A percentile compares a stretch with the other conserved stretches of the same genome.
These are phyloP conservation scores for Cyrtonyx montezumae DNA, from an alignment of 2,113 vertebrate genomes.

Conservation along the genomic window DNA sequence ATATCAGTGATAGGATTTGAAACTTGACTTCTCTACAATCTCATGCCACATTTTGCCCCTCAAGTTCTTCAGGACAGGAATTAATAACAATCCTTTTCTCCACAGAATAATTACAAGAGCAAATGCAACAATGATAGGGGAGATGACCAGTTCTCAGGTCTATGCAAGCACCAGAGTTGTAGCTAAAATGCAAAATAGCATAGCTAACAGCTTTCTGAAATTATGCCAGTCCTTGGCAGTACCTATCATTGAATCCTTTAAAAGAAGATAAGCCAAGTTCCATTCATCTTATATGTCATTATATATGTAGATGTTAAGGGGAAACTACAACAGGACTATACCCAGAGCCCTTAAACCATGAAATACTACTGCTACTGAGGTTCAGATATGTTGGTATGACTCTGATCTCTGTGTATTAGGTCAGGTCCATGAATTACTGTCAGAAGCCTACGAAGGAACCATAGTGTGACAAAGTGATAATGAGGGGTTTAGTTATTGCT, in stretches of 20 bases:
- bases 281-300: neutral
- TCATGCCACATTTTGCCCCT: neutral
- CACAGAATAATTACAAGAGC: neutral
- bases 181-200: fast-evolving
- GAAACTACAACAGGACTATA: neutral
- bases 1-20: neutral
- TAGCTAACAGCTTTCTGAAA: neutral
- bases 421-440: too few relatives aligned
- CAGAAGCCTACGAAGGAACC: neutral
- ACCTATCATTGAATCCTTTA: neutral
- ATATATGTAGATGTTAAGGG: neutral
- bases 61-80: neutral
- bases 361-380: neutral
- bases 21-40: neutral
- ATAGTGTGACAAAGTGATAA: neutral
- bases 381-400: neutral
- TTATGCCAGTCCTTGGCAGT: neutral
- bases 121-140: neutral
- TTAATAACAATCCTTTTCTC: neutral
- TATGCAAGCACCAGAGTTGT: neutral
- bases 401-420: neutral
- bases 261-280: neutral
- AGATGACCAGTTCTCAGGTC: neutral
- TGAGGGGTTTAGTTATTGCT: neutral
- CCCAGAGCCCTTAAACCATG: neutral